Base-by-base conservation (phyloP, 2,888 invertebrate species). In the Lepas anatifera region DNA sequence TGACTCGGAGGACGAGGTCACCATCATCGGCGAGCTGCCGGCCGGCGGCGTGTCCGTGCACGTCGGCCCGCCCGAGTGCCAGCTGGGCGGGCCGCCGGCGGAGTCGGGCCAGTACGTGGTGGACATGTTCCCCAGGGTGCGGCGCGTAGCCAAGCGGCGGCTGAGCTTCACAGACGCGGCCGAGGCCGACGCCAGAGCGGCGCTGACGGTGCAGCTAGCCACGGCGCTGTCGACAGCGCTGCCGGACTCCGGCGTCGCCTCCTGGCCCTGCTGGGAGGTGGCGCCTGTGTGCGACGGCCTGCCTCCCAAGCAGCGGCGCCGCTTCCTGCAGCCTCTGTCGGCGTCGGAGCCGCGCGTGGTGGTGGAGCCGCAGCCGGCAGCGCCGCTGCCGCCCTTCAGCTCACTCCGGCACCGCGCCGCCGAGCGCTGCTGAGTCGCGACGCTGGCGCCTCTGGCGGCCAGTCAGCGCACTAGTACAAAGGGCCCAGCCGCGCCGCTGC, bases 341-440 rank as follows among this genome's bases (percentile, higher is more conserved):
- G 52, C 29, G 25, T 1, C 6, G 11, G 29, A 52, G 29, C 52
- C 7, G 52, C 52, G 52, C 52, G 52, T 52, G 52, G 29, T 52
- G 52, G 52, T 52, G 7, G n/a, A n/a, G n/a, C n/a, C n/a, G n/a
- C 52, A 29, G 52, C 48, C 52, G 52, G 29, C 7, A 29, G 29
- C 52, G 52, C 52, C 52, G 52, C 52, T 52, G 52, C 52, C 52
- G 29, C 52, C 52, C 29, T 52, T 52, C 52, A 52, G 52, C 29
- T 52, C 52, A 29, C 29, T 52, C 29, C 52, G 25, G 13, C 41
- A 29, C 52, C 4, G 22, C 52, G 29, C 52, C 11, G 52, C 29
- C 29, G 29, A 16, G 10, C 22, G 11, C 52, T 3, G 52, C 52
- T 8, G 52, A 25, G 27, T n/a, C n/a, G 52, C 52, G 52, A 52